Base-by-base conservation (phyloP, 92 coral and sea anemone species). In the Phenganax stokvisi region DNA sequence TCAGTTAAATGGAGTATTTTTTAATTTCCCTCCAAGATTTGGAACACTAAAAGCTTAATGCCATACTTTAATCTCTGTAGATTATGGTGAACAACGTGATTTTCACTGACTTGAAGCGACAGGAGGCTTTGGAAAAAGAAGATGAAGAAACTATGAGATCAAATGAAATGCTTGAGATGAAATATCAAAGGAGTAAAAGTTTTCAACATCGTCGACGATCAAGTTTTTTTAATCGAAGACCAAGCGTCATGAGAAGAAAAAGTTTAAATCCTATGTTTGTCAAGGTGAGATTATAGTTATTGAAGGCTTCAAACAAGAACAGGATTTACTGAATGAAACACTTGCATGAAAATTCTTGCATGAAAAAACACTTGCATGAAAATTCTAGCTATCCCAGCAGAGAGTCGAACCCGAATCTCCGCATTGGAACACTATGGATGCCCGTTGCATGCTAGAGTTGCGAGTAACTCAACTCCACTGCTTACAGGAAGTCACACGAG, bases 201-300 rank as follows among this genome's bases (percentile, higher is more conserved):
- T 31, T 63, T n/a, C 52, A 72, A 16, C 17, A 76, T 57, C 83
- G 83, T 79, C 83, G 83, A 51, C 67, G 83, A 17, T 79, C 83
- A 12, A 79, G 83, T 16, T 72, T 79, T 8, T 54, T 30, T 52
- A 29, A 17, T 15, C 83, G 83, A 7, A 7, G 74, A 6, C 11
- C 72, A 51, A 79, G 83, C 44, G 27, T 79, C 47, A n/a, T 28
- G 59, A 79, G 83, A 64, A 63, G 83, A 51, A 79, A 65, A 79
- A 79, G 74, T 15, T 63, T 79, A 8, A 73, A 79, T 65, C 83
- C 83, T 47, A 44, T 79, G 16, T 62, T 72, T n/a, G n/a, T 79
- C 71, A 79, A 65, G 73, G 83, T 79, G 62, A 63, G 56, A 29
- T 12, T 54, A 29, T 11, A 20, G 17, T 59, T 59, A 20, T 59